phyloP scores from a whole-genome alignment of 2,797 vertebrate genomes.

The Neoniphon sammara region DNA sequence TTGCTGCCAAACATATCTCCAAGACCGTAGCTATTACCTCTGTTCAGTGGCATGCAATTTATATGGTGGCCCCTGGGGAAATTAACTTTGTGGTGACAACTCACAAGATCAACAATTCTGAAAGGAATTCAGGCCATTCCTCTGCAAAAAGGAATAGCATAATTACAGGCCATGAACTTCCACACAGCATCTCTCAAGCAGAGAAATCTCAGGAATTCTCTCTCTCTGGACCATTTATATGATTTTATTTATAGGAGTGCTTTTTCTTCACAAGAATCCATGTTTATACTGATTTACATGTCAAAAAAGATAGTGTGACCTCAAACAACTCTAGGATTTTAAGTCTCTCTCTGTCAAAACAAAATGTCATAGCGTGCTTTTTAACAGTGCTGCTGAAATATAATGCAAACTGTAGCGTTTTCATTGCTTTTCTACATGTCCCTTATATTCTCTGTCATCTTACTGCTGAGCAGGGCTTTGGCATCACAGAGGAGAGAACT shows the following conservation, averaged over 20 bases:
- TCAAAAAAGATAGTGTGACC: not conserved
- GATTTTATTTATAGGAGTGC: constrained; percentile 31
- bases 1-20: constrained; percentile 72
- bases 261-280: constrained; percentile 17
- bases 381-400: not conserved
- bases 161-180: constrained; percentile 76
- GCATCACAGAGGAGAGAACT: constrained; percentile 22
- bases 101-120: constrained; percentile 84
- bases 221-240: constrained; percentile 56
- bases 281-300: constrained; percentile 18
- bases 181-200: constrained; percentile 1
- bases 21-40: constrained; percentile 74
- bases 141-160: constrained; percentile 66
- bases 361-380: constrained; percentile 1
- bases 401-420: constrained; percentile 20
- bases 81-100: constrained; percentile 84
- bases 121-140: constrained; percentile 75
- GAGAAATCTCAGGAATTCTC: constrained; percentile 19
- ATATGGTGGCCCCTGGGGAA: constrained; percentile 79
- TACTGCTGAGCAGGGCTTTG: constrained; percentile 25
- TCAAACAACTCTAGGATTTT: not conserved
- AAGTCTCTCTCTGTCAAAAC: not conserved
- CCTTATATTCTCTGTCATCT: constrained; percentile 1
- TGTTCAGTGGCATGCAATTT: constrained; percentile 80
- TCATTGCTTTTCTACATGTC: constrained; percentile 12